A percentile compares a stretch with the other conserved stretches of the same genome.
Evolutionary conservation across 2,797 vertebrate genomes (phyloP).

Genomic region (Astyanax mexicanus): DNA sequence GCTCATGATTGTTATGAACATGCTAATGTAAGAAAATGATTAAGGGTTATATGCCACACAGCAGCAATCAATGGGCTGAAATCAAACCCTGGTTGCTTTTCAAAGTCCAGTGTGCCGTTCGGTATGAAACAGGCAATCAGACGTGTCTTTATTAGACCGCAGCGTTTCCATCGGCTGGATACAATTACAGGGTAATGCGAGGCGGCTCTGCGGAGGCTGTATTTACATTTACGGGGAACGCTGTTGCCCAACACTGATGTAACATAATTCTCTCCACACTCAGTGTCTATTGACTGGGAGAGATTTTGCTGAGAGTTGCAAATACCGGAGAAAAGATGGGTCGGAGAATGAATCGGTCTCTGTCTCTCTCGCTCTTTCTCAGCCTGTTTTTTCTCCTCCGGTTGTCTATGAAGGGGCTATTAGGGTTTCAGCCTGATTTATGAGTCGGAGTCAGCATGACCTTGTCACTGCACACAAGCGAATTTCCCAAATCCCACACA

Average conservation of each 20-base stretch:
- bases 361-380: slow-evolving; percentile 3
- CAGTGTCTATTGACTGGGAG: slow-evolving; percentile 42
- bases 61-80: neutral
- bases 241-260: slow-evolving; percentile 61
- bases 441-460: neutral
- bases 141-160: slow-evolving; percentile 37
- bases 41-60: neutral
- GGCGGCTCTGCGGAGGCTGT: slow-evolving; percentile 43
- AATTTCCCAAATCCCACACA: slow-evolving; percentile 4
- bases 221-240: slow-evolving; percentile 57
- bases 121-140: slow-evolving; percentile 39
- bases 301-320: slow-evolving; percentile 58
- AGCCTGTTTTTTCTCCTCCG: neutral
- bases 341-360: neutral
- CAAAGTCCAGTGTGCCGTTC: neutral
- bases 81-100: slow-evolving; percentile 1
- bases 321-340: slow-evolving; percentile 48
- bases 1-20: neutral
- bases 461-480: neutral
- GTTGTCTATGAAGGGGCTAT: neutral
- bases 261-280: slow-evolving; percentile 57
- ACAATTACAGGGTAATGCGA: slow-evolving; percentile 53
- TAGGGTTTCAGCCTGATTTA: slow-evolving; percentile 1
- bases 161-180: slow-evolving; percentile 40
- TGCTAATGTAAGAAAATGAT: neutral